Conservation (phyloP, 2,888 invertebrate species). For the Lacanobia oleracea region DNA sequence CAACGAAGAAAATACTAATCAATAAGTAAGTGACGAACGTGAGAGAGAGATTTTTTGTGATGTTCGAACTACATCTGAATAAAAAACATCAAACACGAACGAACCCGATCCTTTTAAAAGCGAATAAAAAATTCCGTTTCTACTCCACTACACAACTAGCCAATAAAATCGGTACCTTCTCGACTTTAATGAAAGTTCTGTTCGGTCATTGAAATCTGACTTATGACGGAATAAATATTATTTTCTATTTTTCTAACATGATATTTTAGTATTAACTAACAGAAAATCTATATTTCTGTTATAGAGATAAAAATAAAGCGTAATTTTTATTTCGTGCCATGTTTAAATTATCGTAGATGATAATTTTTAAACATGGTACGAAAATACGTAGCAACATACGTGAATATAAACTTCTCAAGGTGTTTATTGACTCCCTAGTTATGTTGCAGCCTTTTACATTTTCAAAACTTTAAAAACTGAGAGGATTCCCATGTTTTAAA, state of each 20-base stretch:
- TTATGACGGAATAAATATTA: not conserved
- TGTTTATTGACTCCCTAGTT: too few relatives aligned
- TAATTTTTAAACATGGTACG: too few relatives aligned
- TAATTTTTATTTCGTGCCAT: too few relatives aligned
- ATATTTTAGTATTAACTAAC: not conserved
- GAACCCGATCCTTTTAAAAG: constrained; percentile 14
- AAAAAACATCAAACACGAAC: constrained; percentile 21
- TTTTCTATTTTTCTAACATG: not conserved
- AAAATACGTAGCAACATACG: too few relatives aligned
- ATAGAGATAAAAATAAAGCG: too few relatives aligned
- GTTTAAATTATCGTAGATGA: too few relatives aligned
- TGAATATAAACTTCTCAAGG: too few relatives aligned
- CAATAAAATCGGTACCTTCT: constrained; percentile 4
- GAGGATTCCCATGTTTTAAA: too few relatives aligned
- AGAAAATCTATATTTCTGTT: not conserved
- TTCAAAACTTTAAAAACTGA: too few relatives aligned
- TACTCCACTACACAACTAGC: constrained; percentile 10
- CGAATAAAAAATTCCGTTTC: constrained; percentile 30
- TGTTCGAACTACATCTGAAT: not conserved
- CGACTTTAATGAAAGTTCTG: not conserved
- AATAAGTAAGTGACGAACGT: not conserved
- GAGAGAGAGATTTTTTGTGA: not conserved
- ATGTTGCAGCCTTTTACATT: too few relatives aligned
- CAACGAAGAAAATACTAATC: not conserved
- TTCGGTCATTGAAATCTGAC: not conserved